Base-by-base conservation (phyloP, 2,113 vertebrate genomes). In the Chascanopsetta lugubris region DNA sequence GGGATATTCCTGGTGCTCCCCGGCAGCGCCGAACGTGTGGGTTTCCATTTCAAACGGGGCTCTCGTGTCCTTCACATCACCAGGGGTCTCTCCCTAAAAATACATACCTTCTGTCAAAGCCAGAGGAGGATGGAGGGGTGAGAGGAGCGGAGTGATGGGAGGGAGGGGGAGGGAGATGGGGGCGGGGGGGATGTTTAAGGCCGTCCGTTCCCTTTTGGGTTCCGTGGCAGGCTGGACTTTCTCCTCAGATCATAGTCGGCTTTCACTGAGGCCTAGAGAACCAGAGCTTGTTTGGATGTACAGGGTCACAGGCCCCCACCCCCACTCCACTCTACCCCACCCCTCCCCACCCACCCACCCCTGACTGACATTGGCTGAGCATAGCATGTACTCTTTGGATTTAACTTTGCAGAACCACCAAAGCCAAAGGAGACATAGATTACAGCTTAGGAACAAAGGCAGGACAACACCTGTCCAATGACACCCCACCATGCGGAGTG, bases 41-140 rank as follows among this genome's bases (percentile, higher is more conserved):
- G 89, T 92, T 93, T 93, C 91, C 90, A 91, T 92, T 92, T 91
- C 81, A 91, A 91, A 91, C 86, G 83, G 67, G 68, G 73, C 82
- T 80, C 85, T 69, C 85, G 40, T 86, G 83, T 92, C 88, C 87
- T 81, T 90, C 87, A 88, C 79, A 87, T 81, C 89, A 84, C 84
- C 74, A 76, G 86, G 87, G 88, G 86, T 89, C 82, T 88, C 77
- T 15, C 86, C 85, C 88, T 82, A 87, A 90, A n/a, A 91, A 90
- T 93, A 90, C 82, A 89, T 90, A 87, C 81, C 88, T 88, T 74
- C 79, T 88, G 89, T 87, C 80, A 79, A 70, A 77, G 70, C 62
- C 56, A 17, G 25, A 61, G 63, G 72, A 77, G 63, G 72, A 77
- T 80, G 42, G 61, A 70, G 75, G n/a, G 48, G 49, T 81, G 61